These are phyloP conservation scores for Mus spretus DNA, from an alignment of 2,797 vertebrate species.

Conservation along the genomic window DNA sequence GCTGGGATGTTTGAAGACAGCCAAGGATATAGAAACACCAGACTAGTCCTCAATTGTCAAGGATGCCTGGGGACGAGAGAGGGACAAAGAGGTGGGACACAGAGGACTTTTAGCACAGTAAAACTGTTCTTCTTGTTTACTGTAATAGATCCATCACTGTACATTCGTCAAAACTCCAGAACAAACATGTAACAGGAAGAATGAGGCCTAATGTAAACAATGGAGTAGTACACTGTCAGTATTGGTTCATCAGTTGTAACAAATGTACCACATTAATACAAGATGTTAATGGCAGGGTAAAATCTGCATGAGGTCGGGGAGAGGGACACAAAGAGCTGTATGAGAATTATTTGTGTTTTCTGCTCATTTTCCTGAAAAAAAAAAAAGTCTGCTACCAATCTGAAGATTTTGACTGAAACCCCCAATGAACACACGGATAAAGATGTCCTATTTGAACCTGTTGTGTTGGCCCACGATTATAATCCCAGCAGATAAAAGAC, in stretches of 20 bases:
- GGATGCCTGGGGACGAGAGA: not conserved
- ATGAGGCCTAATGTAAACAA: not conserved
- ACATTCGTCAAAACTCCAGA: constrained; percentile 20
- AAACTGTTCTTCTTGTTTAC: not conserved
- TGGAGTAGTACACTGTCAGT: not conserved
- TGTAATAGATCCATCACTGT: not conserved
- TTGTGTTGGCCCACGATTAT: not conserved
- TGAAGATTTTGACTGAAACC: not conserved
- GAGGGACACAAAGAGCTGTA: not conserved
- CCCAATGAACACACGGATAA: not conserved
- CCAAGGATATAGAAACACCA: not conserved
- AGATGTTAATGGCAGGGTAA: not conserved
- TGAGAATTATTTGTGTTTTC: not conserved
- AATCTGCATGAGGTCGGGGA: no score
- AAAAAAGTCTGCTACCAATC: not conserved
- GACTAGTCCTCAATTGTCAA: not conserved
- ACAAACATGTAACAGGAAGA: not conserved
- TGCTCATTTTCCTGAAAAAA: not conserved
- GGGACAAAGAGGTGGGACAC: not conserved
- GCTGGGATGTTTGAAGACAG: not conserved
- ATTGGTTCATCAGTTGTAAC: not conserved
- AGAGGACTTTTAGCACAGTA: not conserved
- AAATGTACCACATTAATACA: not conserved
- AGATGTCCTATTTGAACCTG: not conserved
- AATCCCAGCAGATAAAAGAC: not conserved